A percentile compares a stretch with the other conserved stretches of the same genome.
Conservation (phyloP, 2,797 vertebrate species). For the Rhinophrynus dorsalis region DNA sequence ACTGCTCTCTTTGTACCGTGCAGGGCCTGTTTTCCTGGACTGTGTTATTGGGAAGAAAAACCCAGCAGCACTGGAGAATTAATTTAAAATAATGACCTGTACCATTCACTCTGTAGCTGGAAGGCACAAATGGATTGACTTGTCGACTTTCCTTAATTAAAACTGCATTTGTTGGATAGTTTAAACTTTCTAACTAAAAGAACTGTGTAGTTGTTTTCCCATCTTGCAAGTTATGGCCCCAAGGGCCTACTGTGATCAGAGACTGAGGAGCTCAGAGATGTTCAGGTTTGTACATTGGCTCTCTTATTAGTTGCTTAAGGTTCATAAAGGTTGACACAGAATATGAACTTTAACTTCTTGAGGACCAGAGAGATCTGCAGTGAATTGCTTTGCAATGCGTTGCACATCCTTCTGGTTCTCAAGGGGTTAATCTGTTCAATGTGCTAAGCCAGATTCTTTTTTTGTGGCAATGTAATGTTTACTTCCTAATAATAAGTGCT, state of each 20-base stretch:
- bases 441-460: too few species aligned
- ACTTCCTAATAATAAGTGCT: too few species aligned
- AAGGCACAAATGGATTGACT: slow-evolving; percentile 30
- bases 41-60: neutral
- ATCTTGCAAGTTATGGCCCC: slow-evolving; percentile 2
- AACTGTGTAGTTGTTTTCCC: neutral
- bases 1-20: neutral
- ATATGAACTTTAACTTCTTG: neutral
- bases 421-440: too few species aligned
- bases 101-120: neutral
- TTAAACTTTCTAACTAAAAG: slow-evolving; percentile 6
- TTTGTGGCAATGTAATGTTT: too few species aligned
- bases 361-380: too few species aligned
- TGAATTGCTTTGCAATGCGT: too few species aligned
- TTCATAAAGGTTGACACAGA: neutral
- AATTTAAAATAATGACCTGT: slow-evolving; percentile 47
- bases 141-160: slow-evolving; percentile 17
- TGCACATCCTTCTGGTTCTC: too few species aligned
- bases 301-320: neutral
- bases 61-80: slow-evolving; percentile 34
- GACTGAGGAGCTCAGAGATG: neutral
- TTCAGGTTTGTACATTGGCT: neutral
- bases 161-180: neutral
- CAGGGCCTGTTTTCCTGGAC: neutral
- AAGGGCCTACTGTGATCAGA: slow-evolving; percentile 25